Base-by-base conservation (phyloP, 2,113 vertebrate genomes). In the Erpornis zantholeuca region DNA sequence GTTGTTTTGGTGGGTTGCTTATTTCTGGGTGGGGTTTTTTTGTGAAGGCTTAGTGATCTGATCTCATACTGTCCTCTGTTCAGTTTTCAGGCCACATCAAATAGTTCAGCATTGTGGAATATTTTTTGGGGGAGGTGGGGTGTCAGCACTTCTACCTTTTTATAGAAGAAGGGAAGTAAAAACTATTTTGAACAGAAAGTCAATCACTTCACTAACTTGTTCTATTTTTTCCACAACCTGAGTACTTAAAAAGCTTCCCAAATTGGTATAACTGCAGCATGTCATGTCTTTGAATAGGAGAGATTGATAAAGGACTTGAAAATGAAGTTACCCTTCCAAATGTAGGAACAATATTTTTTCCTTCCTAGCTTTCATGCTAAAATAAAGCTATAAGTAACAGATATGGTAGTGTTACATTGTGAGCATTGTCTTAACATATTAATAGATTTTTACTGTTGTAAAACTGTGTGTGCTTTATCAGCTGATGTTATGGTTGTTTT, bases 131-230 rank as follows among this genome's bases (percentile, higher is more conserved):
- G 49, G 25, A 65, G 21, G 7, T 76, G 28, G 12, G 6, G 6
- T 79, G 90, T 95, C 47, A 78, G 11, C 7, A 4, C 35, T 82
- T 15, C 60, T 63, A 54, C 31, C 28, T 60, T 83, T 81, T 82
- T 71, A 44, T 38, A 87, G 33, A 61, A 21, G 12, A 75, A 82
- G 33, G 20, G 44, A 92, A 71, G 11, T 68, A 68, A 93, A 92
- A 93, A 65, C 49, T 82, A 45, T 88, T 92, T 89, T 93, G 76
- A 92, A 86, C 33, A 83, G 79, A 79, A 89, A 95, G 80, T 96
- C 73, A 90, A 19, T 92, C 82, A 65, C 31, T 88, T 93, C 18
- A 33, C 36, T 79, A 72, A 40, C 35, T 86, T 80, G 33, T 68
- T 92, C 71, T 86, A n/a, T 91, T 93, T 93, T 90, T 95, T 73